These are phyloP conservation scores for Hypomecis atomaria DNA, from an alignment of 2,888 invertebrate genomes.

Conservation along the genomic window DNA sequence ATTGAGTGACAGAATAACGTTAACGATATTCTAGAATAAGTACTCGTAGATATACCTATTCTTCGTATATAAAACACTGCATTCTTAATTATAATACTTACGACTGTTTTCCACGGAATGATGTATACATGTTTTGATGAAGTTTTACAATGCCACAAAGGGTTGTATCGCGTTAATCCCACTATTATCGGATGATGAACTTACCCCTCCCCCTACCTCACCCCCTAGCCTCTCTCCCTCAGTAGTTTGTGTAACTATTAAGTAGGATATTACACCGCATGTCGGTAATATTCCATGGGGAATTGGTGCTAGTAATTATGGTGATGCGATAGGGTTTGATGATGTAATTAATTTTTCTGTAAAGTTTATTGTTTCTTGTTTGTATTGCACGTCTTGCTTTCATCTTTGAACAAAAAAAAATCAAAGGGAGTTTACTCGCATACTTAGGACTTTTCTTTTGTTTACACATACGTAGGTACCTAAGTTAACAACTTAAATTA, in stretches of 20 bases:
- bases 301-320: conserved; percentile 46
- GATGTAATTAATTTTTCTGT: conserved; percentile 37
- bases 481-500: too few relatives aligned
- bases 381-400: too few relatives aligned
- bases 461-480: too few relatives aligned
- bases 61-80: too few relatives aligned
- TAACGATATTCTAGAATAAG: too few relatives aligned
- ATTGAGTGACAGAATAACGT: too few relatives aligned
- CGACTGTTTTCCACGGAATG: conserved; percentile 3
- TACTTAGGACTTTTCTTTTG: too few relatives aligned
- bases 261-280: conserved; percentile 72
- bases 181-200: conserved; percentile 76
- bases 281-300: conserved; percentile 61
- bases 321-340: conserved; percentile 52
- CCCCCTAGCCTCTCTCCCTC: conserved; percentile 15
- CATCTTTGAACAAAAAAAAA: too few relatives aligned
- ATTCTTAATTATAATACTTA: conserved; percentile 1
- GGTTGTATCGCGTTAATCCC: conserved; percentile 78
- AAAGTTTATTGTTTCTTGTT: not conserved
- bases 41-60: too few relatives aligned
- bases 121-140: conserved; percentile 67
- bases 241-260: conserved; percentile 50
- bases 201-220: conserved; percentile 48
- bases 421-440: too few relatives aligned
- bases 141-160: conserved; percentile 78